Percentiles rank a stretch among this genome's conserved stretches.
phyloP scores from a whole-genome alignment of 1,140 invertebrate genomes.

The Diprion similis region DNA sequence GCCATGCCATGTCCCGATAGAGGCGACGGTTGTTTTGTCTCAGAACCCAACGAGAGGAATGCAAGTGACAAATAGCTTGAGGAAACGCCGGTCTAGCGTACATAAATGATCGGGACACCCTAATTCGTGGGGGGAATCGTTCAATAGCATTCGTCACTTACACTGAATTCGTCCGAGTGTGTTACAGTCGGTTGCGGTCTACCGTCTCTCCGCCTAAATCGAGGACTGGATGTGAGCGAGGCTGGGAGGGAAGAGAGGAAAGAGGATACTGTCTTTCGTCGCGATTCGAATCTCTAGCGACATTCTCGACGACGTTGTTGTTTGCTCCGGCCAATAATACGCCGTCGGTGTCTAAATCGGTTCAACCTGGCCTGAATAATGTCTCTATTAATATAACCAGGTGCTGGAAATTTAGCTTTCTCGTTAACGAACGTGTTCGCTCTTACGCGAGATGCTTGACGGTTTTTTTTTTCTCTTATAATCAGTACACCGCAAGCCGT shows the following conservation, averaged over 20 bases:
- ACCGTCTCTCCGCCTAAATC: not conserved
- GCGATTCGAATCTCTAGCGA: not conserved
- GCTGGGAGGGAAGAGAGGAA: not conserved
- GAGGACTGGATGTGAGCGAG: too few species aligned
- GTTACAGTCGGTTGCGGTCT: not conserved
- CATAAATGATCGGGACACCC: not conserved
- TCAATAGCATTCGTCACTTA: not conserved
- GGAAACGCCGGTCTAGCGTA: not conserved
- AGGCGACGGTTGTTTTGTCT: not conserved
- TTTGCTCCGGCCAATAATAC: not conserved
- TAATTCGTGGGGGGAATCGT: not conserved
- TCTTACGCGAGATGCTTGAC: too few species aligned
- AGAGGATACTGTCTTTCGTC: not conserved
- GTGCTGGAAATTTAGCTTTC: not conserved
- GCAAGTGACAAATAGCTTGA: not conserved
- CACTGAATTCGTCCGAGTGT: not conserved
- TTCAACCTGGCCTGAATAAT: constrained; percentile 7
- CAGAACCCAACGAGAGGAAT: not conserved
- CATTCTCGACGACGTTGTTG: constrained; percentile 4
- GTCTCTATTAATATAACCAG: constrained; percentile 3
- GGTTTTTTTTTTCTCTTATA: too few species aligned
- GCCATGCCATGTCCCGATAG: not conserved
- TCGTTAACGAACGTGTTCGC: not conserved
- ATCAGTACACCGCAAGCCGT: too few species aligned
- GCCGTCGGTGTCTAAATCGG: not conserved